Conservation (phyloP, 2,113 vertebrate species). For the Gallinago undulata region DNA sequence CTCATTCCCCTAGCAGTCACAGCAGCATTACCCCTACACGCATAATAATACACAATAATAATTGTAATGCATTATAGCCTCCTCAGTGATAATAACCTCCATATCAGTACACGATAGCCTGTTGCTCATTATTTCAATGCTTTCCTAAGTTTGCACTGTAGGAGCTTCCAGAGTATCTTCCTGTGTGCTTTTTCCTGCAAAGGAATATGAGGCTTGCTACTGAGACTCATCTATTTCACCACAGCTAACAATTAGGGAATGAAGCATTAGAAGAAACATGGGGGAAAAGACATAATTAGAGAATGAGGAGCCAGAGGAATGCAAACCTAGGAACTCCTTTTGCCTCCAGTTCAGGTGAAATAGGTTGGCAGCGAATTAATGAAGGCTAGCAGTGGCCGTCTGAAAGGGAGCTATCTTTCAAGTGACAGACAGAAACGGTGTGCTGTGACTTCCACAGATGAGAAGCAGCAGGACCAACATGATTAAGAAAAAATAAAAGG, state of each 20-base stretch:
- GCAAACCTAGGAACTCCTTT: background rate
- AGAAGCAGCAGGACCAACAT: constrained; percentile 6
- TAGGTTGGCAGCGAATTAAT: background rate
- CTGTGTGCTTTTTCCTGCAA: background rate
- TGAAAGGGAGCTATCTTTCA: background rate
- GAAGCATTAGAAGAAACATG: background rate
- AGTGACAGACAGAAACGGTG: background rate
- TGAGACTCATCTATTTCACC: background rate
- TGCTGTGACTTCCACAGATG: background rate
- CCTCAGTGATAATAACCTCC: background rate
- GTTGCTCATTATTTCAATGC: background rate
- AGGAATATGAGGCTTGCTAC: background rate
- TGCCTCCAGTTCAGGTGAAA: background rate
- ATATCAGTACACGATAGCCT: background rate
- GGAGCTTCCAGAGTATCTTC: background rate
- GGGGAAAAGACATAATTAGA: background rate
- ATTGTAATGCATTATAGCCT: background rate
- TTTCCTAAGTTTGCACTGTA: background rate
- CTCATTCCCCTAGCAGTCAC: background rate
- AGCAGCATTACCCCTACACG: background rate
- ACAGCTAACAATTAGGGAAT: background rate
- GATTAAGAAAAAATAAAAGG: constrained; percentile 23
- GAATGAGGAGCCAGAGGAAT: background rate
- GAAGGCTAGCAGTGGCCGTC: background rate
- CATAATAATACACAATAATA: background rate